Evolutionary conservation across 53 echinoderm and acorn worm genomes (phyloP), one percentile per base, ranked within the genome.

Genomic region (Actinopyga echinites): DNA sequence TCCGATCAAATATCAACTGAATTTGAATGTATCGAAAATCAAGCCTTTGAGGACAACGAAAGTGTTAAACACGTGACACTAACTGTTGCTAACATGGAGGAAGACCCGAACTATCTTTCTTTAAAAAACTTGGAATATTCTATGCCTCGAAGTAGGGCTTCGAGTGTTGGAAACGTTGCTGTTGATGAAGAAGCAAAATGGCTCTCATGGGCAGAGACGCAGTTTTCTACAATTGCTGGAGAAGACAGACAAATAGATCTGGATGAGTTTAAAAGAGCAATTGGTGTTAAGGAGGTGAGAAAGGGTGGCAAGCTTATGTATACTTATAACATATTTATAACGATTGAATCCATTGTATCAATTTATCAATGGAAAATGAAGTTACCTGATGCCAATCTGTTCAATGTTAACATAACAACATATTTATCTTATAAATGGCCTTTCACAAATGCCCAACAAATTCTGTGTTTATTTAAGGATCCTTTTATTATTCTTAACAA

Each of bases 281-380:
- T 96, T 25, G 86, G 86, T 55, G 91, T 96, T 9, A 96, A 96
- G 83, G 93, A 96, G 93, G 96, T 96, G 68, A 43, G 91, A 49
- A 13, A 2, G 17, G 13, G 13, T 17, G 2, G 1, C 49, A 2
- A 19, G 15, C 20, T 64, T 61, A 4, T 26, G 10, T 62, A 4
- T 23, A 30, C 26, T 62, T 1, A 62, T 62, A 30, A 62, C 15
- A 62, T 62, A 62, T 62, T 30, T 20, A 13, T 24, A 62, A 0
- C 3, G 22, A 20, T 23, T 25, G 0, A 10, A 62, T 62, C 17
- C 15, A 49, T 15, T 2, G 49, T 15, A 17, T 49, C 49, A 1
- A 17, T 15, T 49, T 49, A 49, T n/a, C n/a, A 49, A 49, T 17
- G 17, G 17, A 17, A 6, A 49, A 49, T 15, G 49, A 49, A 49